Percentiles rank a stretch among this genome's conserved stretches.
These are phyloP conservation scores for Yponomeuta plumbellus DNA, from an alignment of 2,888 invertebrate genomes.

Conservation along the genomic window DNA sequence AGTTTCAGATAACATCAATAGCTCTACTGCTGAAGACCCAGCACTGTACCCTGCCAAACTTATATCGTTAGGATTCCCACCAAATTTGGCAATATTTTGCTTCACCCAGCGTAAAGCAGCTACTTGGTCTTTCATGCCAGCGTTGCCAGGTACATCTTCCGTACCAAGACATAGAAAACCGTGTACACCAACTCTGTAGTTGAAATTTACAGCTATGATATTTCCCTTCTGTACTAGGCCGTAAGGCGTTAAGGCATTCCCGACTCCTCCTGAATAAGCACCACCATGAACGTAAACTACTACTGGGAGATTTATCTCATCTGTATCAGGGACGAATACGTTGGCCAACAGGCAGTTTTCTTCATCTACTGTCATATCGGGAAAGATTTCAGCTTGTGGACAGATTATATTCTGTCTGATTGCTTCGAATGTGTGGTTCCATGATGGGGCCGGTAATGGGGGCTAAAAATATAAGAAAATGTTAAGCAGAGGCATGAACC, in stretches of 20 bases:
- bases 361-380: neutral
- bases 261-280: slow-evolving; percentile 27
- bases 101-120: slow-evolving; percentile 46
- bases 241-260: slow-evolving; percentile 19
- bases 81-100: slow-evolving; percentile 45
- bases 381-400: neutral
- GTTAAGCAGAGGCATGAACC: neutral
- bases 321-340: slow-evolving; percentile 32
- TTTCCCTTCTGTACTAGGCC: slow-evolving; percentile 23
- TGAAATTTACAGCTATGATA: slow-evolving; percentile 29
- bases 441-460: slow-evolving; percentile 10
- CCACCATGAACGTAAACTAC: slow-evolving; percentile 38
- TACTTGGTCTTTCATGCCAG: slow-evolving; percentile 56
- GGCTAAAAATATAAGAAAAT: slow-evolving; percentile 2
- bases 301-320: slow-evolving; percentile 32
- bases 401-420: neutral
- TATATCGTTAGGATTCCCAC: slow-evolving; percentile 51
- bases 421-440: slow-evolving; percentile 1
- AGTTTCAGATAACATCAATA: slow-evolving; percentile 42
- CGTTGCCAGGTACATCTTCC: slow-evolving; percentile 38
- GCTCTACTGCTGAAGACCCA: slow-evolving; percentile 43
- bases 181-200: slow-evolving; percentile 32
- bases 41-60: slow-evolving; percentile 48
- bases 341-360: slow-evolving; percentile 18
- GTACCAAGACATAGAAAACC: slow-evolving; percentile 42